phyloP scores from a whole-genome alignment of 2,797 vertebrate genomes.

The Xerus rutilus region DNA sequence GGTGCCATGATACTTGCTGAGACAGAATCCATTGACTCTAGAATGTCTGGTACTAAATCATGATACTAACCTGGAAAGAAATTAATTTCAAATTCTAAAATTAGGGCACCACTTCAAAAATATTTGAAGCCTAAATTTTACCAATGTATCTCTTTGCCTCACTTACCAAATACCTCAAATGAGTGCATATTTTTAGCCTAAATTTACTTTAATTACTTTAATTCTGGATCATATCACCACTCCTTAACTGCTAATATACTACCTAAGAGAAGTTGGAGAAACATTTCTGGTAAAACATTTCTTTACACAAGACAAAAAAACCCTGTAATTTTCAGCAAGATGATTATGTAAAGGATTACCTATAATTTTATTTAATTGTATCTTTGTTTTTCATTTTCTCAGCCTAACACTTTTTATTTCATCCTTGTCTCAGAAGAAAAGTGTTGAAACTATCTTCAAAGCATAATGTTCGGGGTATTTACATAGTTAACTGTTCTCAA shows the following conservation, averaged over 20 bases:
- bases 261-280: slow-evolving; percentile 65
- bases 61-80: neutral
- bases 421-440: slow-evolving; percentile 45
- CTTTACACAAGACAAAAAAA: slow-evolving; percentile 69
- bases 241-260: neutral
- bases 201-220: slow-evolving; percentile 22
- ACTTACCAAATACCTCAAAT: slow-evolving; percentile 37
- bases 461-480: slow-evolving; percentile 58
- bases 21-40: neutral
- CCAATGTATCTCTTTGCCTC: slow-evolving; percentile 23
- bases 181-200: slow-evolving; percentile 55
- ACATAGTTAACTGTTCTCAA: slow-evolving; percentile 50
- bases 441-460: slow-evolving; percentile 29
- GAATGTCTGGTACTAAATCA: neutral
- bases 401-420: neutral
- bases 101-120: neutral
- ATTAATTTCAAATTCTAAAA: neutral
- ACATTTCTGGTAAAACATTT: slow-evolving; percentile 68
- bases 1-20: neutral
- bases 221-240: slow-evolving; percentile 5
- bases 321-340: slow-evolving; percentile 76
- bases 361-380: slow-evolving; percentile 79
- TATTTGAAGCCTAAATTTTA: neutral
- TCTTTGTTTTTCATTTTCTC: slow-evolving; percentile 70
- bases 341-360: slow-evolving; percentile 69